These are phyloP conservation scores for Pelobates cultripes DNA, from an alignment of 2,797 vertebrate species.

Conservation along the genomic window DNA sequence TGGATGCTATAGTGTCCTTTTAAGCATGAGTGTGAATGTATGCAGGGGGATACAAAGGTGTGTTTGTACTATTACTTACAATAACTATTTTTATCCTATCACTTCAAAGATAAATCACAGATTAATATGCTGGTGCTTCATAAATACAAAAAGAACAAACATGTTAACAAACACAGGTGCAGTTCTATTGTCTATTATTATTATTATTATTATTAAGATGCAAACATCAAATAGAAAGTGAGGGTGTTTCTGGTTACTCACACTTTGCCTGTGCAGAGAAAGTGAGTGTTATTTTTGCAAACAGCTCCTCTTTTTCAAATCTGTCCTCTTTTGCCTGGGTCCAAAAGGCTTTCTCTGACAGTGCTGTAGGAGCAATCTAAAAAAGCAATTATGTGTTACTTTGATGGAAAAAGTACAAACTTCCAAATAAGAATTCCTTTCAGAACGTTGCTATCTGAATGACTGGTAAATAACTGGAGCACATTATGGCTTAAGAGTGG, in stretches of 20 bases:
- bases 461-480: conserved; percentile 17
- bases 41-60: too few relatives aligned
- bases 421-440: conserved; percentile 33
- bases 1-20: too few relatives aligned
- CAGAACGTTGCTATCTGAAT: conserved; percentile 29
- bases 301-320: conserved; percentile 86
- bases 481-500: conserved; percentile 15
- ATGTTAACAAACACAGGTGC: too few relatives aligned
- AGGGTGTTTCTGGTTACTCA: conserved; percentile 68
- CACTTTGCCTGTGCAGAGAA: conserved; percentile 87
- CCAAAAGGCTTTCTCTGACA: conserved; percentile 87
- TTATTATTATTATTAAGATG: neutral
- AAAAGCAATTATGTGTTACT: conserved; percentile 42
- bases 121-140: too few relatives aligned
- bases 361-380: conserved; percentile 81
- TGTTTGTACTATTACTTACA: too few relatives aligned
- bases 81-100: too few relatives aligned
- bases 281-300: conserved; percentile 84
- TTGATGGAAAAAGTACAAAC: conserved; percentile 35
- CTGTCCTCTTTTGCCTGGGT: conserved; percentile 79
- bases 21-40: too few relatives aligned
- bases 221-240: neutral
- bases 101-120: too few relatives aligned
- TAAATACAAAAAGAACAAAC: too few relatives aligned
- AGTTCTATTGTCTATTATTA: too few relatives aligned